Conservation (phyloP, 2,113 vertebrate genomes). For the Oncorhynchus nerka region DNA sequence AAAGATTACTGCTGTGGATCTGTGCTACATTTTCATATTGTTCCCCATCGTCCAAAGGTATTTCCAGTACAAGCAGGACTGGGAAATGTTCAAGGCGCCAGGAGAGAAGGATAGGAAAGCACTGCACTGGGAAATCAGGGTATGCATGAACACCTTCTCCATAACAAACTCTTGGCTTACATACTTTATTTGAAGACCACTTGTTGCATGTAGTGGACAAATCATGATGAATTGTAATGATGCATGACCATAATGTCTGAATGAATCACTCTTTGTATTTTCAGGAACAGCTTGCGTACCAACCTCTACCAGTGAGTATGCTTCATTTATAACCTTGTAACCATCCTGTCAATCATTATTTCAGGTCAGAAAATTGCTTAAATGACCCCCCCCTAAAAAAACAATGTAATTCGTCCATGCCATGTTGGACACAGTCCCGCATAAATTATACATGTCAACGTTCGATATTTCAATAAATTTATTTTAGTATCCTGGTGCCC, state of each 20-base stretch:
- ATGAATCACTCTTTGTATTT: constrained; percentile 3
- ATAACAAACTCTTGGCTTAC: no score
- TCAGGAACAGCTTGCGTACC: constrained; percentile 72
- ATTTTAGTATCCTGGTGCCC: no score
- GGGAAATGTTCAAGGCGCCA: constrained; percentile 72
- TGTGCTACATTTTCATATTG: background rate
- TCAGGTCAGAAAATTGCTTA: background rate
- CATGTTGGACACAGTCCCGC: no score
- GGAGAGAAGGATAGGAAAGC: constrained; percentile 70
- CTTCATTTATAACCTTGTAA: background rate
- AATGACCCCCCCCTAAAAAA: no score
- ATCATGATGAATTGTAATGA: no score
- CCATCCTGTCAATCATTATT: background rate
- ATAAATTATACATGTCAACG: no score
- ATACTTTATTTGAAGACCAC: no score
- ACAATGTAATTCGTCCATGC: no score
- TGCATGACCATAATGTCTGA: background rate
- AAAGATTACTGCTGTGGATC: background rate
- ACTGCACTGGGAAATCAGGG: constrained; percentile 72
- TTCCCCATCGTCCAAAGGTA: constrained; percentile 58
- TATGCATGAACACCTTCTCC: constrained; percentile 29
- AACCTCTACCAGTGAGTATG: constrained; percentile 68
- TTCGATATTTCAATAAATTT: no score
- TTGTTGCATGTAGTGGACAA: no score
- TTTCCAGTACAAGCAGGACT: constrained; percentile 77